These are phyloP conservation scores for Perccottus glenii DNA, from an alignment of 2,113 vertebrate genomes.

Conservation along the genomic window DNA sequence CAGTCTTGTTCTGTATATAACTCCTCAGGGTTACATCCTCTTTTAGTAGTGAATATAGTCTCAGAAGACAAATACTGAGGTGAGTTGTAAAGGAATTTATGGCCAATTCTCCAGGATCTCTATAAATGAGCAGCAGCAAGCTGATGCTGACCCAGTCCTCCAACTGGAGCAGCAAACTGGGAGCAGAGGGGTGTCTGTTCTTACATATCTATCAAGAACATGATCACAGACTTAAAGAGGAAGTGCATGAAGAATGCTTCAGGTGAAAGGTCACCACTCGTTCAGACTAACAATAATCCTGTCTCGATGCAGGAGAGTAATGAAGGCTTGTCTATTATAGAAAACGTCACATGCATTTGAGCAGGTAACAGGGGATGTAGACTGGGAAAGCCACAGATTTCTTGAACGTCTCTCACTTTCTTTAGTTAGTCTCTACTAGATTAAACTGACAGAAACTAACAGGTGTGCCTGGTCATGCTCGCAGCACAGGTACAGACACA, in stretches of 20 bases:
- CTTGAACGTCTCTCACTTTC: slow-evolving; percentile 1
- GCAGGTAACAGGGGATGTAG: slow-evolving; percentile 11
- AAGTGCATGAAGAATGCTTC: slow-evolving; percentile 34
- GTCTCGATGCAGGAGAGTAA: slow-evolving; percentile 43
- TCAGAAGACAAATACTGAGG: slow-evolving; percentile 26
- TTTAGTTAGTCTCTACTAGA: neutral
- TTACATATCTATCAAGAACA: slow-evolving; percentile 23
- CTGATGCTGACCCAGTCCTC: slow-evolving; percentile 19
- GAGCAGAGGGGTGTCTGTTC: slow-evolving; percentile 13
- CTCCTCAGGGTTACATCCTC: slow-evolving; percentile 26
- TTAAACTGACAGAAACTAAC: slow-evolving; percentile 32
- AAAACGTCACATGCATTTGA: slow-evolving; percentile 66
- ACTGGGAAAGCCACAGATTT: slow-evolving; percentile 14
- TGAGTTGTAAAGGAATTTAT: slow-evolving; percentile 45
- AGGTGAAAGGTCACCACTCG: slow-evolving; percentile 68
- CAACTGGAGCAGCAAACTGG: slow-evolving; percentile 30
- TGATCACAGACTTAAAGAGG: slow-evolving; percentile 7
- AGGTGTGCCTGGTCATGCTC: slow-evolving; percentile 69
- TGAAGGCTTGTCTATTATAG: slow-evolving; percentile 48
- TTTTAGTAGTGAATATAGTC: slow-evolving; percentile 34
- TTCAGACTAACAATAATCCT: slow-evolving; percentile 33
- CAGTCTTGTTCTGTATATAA: slow-evolving; percentile 7
- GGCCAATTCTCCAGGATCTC: slow-evolving; percentile 50
- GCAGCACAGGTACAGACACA: slow-evolving; percentile 60
- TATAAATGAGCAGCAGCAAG: slow-evolving; percentile 51